Evolutionary conservation across 2,797 vertebrate species (phyloP), one percentile per base, ranked within the genome.

Genomic region (Sandelia bainsii): DNA sequence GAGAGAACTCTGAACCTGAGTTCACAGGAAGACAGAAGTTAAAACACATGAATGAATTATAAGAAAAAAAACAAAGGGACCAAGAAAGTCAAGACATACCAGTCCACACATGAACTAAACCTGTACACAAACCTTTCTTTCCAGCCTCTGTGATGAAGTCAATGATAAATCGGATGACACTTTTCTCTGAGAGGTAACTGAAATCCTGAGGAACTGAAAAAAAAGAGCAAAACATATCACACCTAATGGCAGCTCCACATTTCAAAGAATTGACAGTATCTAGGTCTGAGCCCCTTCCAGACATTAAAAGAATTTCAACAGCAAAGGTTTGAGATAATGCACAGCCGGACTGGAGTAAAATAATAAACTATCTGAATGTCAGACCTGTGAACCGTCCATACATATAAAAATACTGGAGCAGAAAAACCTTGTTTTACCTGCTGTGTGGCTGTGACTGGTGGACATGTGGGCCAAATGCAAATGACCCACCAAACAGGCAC

Each of bases 161-260:
- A 48, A 94, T 77, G 3, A 92, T 83, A 60, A 94, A 93, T 75
- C 96, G 94, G 89, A 99, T 95, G 77, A 98, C 87, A 75, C 98
- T 99, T 88, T 75, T 98, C 89, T 96, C 96, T 37, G 97, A 83
- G 71, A 99, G 94, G 85, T 99, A 99, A 72, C 95, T 94, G 75
- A 97, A 99, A 88, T 99, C 96, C 69, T 95, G 95, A 79, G 98
- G 97, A 84, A 98, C 98, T 99, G 93, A 78, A 81, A 23, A 72
- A 25, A 51, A 19, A n/a, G 3, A 16, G 1, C 17, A 22, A 29
- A 17, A 61, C 1, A 6, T 3, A 1, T 50, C 8, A 20, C n/a
- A 65, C 0, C 4, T 17, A 8, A 29, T 1, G 11, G 7, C 0
- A 40, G 4, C 34, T 7, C 27, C 32, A 13, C 22, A 8, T 25